Evolutionary conservation across 1,140 invertebrate genomes (phyloP), one percentile per base, ranked within the genome.

Genomic region (Procambarus virginalis): DNA sequence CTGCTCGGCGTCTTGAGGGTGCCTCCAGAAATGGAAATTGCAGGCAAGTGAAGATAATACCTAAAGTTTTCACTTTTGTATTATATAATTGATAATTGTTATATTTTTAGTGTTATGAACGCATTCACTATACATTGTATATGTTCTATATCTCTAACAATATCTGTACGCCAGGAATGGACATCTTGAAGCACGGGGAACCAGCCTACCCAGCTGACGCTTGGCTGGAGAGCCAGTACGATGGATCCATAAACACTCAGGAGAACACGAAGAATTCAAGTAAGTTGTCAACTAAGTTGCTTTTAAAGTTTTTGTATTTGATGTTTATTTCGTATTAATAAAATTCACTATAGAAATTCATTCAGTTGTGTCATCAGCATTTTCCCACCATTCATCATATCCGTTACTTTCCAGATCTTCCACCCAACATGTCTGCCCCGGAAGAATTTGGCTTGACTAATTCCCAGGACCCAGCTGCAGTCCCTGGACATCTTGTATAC

Each of bases 121-220:
- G 34, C 34, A 34, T 34, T 34, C 34, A 34, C 1, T 34, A 34
- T 34, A 34, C 34, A 34, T 34, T 34, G 34, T 34, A 34, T 0
- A 34, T 34, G 34, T 34, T 34, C 1, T 34, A 34, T 34, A 34
- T 34, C 34, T 34, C 12, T 55, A 34, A 34, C 34, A 34, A 12
- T 78, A 10, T 68, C 60, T 46, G 73, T 49, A 76, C 49, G 79
- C 46, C 91, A 94, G 94, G 94, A 88, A 88, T 95, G 77, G 95
- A 95, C 92, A 94, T 95, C 14, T 93, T 94, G 12, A 95, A 95
- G 91, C 95, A 95, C 91, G 94, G 94, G 2, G 95, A 95, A 91
- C 94, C 94, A 2, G 95, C 95, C 2, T 95, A 95, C 92, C 95
- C 95, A 9, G 90, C 90, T 8, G 92, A 93, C 58, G 92, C 93